Percentiles rank a stretch among this genome's conserved stretches.
Evolutionary conservation across 2,797 vertebrate genomes (phyloP).

Genomic region (Tolypeutes matacus): DNA sequence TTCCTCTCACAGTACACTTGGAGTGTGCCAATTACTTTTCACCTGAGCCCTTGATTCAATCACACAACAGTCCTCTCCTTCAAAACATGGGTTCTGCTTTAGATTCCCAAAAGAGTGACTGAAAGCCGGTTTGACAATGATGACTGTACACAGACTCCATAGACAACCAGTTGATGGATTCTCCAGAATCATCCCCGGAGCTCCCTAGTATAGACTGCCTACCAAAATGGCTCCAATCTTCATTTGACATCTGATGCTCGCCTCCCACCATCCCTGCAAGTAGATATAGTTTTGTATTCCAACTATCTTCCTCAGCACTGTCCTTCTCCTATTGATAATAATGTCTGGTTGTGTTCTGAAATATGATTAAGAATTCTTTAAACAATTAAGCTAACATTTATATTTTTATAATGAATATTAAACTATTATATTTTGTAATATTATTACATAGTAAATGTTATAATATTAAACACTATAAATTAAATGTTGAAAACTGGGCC

Average conservation of each 20-base stretch:
- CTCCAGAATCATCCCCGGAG: not conserved
- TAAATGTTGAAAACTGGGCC: not conserved
- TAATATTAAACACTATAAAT: not conserved
- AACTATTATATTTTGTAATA: not conserved
- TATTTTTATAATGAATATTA: not conserved
- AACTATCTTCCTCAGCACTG: not conserved
- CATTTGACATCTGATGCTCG: not conserved
- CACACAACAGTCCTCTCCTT: fast-evolving
- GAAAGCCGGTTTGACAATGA: not conserved
- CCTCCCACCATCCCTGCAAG: no score
- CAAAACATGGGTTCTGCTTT: not conserved
- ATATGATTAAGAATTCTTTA: not conserved
- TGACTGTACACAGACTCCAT: not conserved
- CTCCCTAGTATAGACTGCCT: not conserved
- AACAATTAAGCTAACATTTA: not conserved
- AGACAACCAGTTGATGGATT: not conserved
- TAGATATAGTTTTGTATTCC: not conserved
- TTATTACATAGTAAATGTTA: not conserved
- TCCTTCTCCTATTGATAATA: not conserved
- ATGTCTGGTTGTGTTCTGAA: not conserved
- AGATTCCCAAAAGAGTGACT: not conserved
- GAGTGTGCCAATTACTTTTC: not conserved
- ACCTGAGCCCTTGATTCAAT: not conserved
- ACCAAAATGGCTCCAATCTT: not conserved
- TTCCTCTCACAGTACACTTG: not conserved